These are phyloP conservation scores for Actinernus sp. DNA, from an alignment of 92 coral and sea anemone species.

Conservation along the genomic window DNA sequence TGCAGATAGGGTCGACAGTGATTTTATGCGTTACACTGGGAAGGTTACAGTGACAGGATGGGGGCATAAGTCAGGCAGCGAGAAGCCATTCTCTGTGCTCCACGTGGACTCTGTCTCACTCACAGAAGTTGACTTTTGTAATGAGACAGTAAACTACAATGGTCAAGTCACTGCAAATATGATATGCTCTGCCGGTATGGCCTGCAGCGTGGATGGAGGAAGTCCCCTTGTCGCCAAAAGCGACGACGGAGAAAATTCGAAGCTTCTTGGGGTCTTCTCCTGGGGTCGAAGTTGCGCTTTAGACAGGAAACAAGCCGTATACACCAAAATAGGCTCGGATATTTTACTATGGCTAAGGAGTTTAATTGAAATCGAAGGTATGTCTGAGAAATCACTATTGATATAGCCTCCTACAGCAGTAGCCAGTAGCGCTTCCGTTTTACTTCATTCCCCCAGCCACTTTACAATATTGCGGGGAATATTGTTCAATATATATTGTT, in stretches of 20 bases:
- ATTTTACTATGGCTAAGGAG: conserved; percentile 55
- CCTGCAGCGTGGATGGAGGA: conserved; percentile 78
- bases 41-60: conserved; percentile 65
- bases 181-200: conserved; percentile 56
- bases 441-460: too few species aligned
- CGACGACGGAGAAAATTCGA: conserved; percentile 28
- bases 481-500: too few species aligned
- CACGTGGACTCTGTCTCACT: conserved; percentile 49
- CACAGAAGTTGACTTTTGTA: conserved; percentile 36
- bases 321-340: conserved; percentile 40
- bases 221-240: conserved; percentile 68
- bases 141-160: conserved; percentile 27
- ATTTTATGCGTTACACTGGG: background rate
- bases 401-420: too few species aligned
- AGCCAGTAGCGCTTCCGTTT: too few species aligned
- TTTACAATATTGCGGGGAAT: too few species aligned
- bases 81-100: conserved; percentile 46
- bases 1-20: conserved; percentile 1
- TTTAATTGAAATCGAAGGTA: conserved; percentile 70
- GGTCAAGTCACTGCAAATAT: conserved; percentile 31
- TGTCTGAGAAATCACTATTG: background rate
- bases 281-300: conserved; percentile 73
- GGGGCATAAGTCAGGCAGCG: conserved; percentile 68
- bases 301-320: conserved; percentile 55
- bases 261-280: conserved; percentile 72